Evolutionary conservation across 2,888 invertebrate genomes (phyloP).

Genomic region (Mimachlamys varia): DNA sequence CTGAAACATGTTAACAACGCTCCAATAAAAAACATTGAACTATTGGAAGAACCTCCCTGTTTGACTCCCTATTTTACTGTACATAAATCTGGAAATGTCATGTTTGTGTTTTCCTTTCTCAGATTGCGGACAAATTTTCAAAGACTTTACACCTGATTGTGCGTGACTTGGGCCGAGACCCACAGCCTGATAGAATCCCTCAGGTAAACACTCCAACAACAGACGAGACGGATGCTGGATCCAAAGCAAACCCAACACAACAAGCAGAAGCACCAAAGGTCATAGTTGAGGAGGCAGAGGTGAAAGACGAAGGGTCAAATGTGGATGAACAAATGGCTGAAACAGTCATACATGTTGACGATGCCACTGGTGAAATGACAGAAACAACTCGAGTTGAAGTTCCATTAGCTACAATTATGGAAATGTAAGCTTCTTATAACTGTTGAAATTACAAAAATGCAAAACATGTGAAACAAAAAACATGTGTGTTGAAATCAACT

Average conservation of each 20-base stretch:
- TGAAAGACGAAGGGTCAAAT: slow-evolving; percentile 15
- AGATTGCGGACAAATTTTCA: slow-evolving; percentile 45
- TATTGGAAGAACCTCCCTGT: no score
- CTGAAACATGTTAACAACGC: no score
- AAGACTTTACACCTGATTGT: slow-evolving; percentile 46
- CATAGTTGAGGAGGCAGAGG: neutral
- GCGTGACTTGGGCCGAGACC: slow-evolving; percentile 40
- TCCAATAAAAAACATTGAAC: no score
- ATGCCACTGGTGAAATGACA: slow-evolving; percentile 38
- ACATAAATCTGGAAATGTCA: no score
- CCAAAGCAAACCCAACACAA: neutral
- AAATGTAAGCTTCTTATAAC: neutral
- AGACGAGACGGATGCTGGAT: neutral
- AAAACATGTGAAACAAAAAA: no score
- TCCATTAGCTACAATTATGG: neutral
- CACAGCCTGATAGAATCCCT: neutral
- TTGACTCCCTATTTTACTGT: no score
- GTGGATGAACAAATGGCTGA: slow-evolving; percentile 25
- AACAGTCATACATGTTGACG: slow-evolving; percentile 40
- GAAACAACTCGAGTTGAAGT: neutral
- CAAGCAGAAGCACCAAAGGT: slow-evolving; percentile 2
- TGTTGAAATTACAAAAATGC: no score
- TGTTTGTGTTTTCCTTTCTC: neutral
- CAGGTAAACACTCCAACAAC: neutral
- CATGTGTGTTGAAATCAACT: no score